These are phyloP conservation scores for Okamejei kenojei DNA, from an alignment of 2,797 vertebrate genomes.

Conservation along the genomic window DNA sequence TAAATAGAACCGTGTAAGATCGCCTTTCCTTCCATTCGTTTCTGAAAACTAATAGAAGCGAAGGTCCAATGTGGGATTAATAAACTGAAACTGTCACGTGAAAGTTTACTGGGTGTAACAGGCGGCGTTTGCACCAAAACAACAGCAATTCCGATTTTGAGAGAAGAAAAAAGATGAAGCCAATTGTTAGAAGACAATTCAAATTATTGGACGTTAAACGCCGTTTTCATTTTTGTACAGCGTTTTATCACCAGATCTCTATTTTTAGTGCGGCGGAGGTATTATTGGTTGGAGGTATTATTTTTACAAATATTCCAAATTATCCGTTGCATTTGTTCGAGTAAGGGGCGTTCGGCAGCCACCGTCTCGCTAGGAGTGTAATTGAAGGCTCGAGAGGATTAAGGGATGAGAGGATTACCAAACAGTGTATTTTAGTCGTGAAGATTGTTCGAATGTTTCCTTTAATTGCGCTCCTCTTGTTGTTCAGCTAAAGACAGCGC, in stretches of 20 bases:
- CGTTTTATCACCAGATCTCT: not conserved
- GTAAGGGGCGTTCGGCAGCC: not conserved
- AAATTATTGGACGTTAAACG: not conserved
- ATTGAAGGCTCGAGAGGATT: not conserved
- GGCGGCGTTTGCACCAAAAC: not conserved
- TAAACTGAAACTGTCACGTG: not conserved
- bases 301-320: not conserved
- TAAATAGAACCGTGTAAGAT: not conserved
- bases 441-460: not conserved
- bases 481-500: conserved; percentile 78
- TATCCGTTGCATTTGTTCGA: not conserved
- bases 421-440: not conserved
- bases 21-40: too few relatives aligned
- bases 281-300: not conserved
- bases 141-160: not conserved
- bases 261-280: not conserved
- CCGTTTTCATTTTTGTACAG: not conserved
- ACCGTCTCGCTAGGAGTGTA: not conserved
- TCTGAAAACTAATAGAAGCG: not conserved
- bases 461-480: not conserved
- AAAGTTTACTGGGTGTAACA: not conserved
- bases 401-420: not conserved
- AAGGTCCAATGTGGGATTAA: not conserved
- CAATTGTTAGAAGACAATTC: not conserved
- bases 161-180: not conserved